Evolutionary conservation across 2,888 invertebrate species (phyloP), one percentile per base, ranked within the genome.

Genomic region (Trachelus iudaicus): DNA sequence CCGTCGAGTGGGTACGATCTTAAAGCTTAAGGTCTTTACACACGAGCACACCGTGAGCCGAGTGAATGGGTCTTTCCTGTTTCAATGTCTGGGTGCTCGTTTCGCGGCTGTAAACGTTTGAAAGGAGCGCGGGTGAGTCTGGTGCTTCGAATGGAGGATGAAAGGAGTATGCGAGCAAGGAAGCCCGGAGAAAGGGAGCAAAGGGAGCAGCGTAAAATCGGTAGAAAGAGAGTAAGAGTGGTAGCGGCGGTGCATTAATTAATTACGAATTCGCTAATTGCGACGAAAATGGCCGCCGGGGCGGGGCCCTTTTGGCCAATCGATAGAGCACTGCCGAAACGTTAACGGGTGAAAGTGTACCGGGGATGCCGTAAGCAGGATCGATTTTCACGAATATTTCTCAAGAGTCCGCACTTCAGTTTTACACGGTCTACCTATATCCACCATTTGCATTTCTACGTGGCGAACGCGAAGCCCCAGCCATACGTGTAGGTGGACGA

Each of bases 201-300:
- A 69, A 30, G 69, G 11, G 31, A 69, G 69, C 69, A 33, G 69
- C 33, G 30, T n/a, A 30, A 11, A 30, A 12, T 12, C 30, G 11
- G 69, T 81, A 75, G 78, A 84, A 82, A 79, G 76, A 75, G 75
- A 31, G 73, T 69, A 13, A 80, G 76, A 79, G 75, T 68, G 73
- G 69, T 80, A 84, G 86, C 37, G 35, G 34, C 34, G 81, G 82
- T 81, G 85, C 86, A 87, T 88, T 88, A 86, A 88, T 87, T 88
- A 88, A 88, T 86, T 88, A 85, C 83, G 83, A 87, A 88, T 87
- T 87, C 84, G 85, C 85, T 88, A 88, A 88, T 87, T 88, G 85
- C 83, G 79, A 84, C 86, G 84, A 88, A 88, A 86, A 88, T 88
- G 88, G 88, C 88, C 87, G 88, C 83, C 86, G 85, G 87, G 88